Percentiles rank a stretch among this genome's conserved stretches.
phyloP scores from a whole-genome alignment of 2,113 vertebrate genomes.

The Pterocles orientalis region DNA sequence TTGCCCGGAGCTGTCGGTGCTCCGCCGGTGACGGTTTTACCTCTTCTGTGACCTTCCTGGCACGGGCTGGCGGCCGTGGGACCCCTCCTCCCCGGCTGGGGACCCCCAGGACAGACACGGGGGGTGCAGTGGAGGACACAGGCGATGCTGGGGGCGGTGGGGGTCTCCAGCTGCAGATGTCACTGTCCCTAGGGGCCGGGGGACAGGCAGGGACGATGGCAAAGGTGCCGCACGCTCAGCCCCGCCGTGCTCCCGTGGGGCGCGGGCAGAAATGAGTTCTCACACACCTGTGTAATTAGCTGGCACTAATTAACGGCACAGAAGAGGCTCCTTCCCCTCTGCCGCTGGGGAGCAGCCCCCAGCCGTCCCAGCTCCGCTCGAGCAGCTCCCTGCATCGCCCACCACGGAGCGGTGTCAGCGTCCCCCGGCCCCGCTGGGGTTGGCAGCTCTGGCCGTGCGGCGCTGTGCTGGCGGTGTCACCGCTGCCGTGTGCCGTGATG shows the following conservation, averaged over 20 bases:
- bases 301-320: not conserved
- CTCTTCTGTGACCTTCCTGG: not conserved
- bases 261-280: not conserved
- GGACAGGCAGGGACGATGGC: not conserved
- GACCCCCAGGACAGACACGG: not conserved
- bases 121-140: not conserved
- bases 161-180: not conserved
- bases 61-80: not conserved
- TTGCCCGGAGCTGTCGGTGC: not conserved
- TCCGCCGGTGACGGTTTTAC: not conserved
- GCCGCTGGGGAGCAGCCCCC: not conserved
- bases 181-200: fast-evolving
- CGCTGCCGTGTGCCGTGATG: not conserved
- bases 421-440: not conserved
- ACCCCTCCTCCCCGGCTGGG: not conserved
- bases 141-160: not conserved
- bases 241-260: too few species aligned
- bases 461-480: not conserved
- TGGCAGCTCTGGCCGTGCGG: not conserved
- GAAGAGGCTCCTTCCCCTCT: not conserved
- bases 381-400: fast-evolving
- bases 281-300: not conserved
- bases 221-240: too few species aligned
- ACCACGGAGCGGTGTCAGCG: not conserved
- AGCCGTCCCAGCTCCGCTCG: not conserved